phyloP scores from a whole-genome alignment of 2,113 vertebrate species.

The Macquaria ambigua region DNA sequence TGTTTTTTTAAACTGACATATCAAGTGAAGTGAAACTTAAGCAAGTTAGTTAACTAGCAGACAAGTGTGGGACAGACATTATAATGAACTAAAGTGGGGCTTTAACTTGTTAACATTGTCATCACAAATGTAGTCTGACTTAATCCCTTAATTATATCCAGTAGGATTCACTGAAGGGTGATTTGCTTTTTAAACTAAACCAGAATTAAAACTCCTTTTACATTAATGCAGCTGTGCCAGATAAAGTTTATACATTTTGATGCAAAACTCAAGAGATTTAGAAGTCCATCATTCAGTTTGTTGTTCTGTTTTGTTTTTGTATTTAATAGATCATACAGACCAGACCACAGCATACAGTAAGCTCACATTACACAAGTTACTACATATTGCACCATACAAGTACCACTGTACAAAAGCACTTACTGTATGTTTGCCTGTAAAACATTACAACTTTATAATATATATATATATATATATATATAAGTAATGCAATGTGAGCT shows the following conservation, averaged over 20 bases:
- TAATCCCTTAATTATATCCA: too few species aligned
- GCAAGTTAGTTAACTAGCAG: not conserved
- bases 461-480: too few species aligned
- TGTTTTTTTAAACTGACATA: not conserved
- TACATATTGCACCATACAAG: slow-evolving; percentile 58
- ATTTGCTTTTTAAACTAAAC: not conserved
- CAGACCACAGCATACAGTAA: slow-evolving; percentile 57
- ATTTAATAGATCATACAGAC: slow-evolving; percentile 63
- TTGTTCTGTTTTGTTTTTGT: slow-evolving; percentile 21
- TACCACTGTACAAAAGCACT: slow-evolving; percentile 75
- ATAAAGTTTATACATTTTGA: not conserved
- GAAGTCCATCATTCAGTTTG: not conserved
- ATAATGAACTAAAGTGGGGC: not conserved
- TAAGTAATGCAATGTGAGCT: slow-evolving; percentile 49
- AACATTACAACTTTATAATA: slow-evolving; percentile 40
- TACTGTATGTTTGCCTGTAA: slow-evolving; percentile 58
- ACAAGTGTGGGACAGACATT: not conserved
- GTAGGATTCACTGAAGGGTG: not conserved
- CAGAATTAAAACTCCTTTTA: not conserved
- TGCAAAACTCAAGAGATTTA: slow-evolving; percentile 7
- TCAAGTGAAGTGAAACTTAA: not conserved
- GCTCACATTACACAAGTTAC: slow-evolving; percentile 58
- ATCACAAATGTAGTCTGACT: not conserved
- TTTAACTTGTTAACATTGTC: not conserved
- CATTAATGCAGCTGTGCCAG: not conserved